Evolutionary conservation across 2,113 vertebrate genomes (phyloP).

Genomic region (Climacteris rufus): DNA sequence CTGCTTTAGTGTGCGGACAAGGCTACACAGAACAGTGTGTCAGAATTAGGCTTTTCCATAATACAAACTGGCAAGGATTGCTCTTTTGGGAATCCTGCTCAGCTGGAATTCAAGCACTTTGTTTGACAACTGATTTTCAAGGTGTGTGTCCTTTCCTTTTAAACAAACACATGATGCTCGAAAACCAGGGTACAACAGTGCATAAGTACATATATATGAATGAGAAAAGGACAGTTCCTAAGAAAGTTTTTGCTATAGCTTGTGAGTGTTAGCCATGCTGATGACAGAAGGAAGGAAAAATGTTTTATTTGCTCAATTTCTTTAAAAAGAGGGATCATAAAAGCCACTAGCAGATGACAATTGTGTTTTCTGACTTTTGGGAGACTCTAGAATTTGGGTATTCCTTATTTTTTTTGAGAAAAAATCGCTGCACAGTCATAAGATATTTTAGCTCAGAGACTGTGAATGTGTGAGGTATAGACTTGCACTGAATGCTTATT

Average conservation of each 20-base stretch:
- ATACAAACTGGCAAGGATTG: constrained; percentile 40
- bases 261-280: background rate
- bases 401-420: background rate
- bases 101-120: constrained; percentile 30
- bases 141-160: constrained; percentile 6
- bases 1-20: background rate
- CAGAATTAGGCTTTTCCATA: constrained; percentile 38
- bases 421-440: background rate
- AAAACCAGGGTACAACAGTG: background rate
- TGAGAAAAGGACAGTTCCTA: background rate
- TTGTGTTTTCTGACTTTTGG: background rate
- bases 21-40: background rate
- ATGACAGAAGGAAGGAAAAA: background rate
- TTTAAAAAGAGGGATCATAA: background rate
- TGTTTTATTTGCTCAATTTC: background rate
- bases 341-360: background rate
- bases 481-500: background rate
- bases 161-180: background rate
- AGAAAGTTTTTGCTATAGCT: background rate
- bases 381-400: background rate
- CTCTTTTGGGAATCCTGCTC: constrained; percentile 52
- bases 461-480: background rate
- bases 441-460: background rate
- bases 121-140: constrained; percentile 55
- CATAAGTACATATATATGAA: background rate